phyloP scores from a whole-genome alignment of 2,888 invertebrate genomes.

The Nephrotoma appendiculata region DNA sequence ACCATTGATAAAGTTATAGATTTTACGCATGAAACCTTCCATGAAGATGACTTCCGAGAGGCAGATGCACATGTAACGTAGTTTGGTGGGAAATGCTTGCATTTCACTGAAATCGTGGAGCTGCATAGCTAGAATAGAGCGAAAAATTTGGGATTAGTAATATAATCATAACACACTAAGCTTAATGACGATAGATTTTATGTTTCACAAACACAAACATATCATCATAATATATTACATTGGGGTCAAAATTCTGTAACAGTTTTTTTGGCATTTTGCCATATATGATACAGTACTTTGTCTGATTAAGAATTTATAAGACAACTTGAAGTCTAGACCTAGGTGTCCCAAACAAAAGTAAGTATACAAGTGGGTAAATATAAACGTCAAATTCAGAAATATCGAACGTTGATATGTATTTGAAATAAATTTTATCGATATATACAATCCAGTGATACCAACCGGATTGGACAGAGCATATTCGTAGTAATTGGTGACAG shows the following conservation, averaged over 20 bases:
- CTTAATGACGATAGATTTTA: background rate
- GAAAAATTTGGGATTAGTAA: background rate
- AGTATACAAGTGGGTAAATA: no score
- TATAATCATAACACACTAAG: background rate
- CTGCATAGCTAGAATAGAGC: conserved; percentile 63
- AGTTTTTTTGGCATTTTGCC: background rate
- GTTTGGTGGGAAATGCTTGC: conserved; percentile 95
- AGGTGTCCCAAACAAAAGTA: no score
- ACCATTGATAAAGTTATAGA: conserved; percentile 98
- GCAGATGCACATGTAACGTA: conserved; percentile 90
- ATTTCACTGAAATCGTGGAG: conserved; percentile 98
- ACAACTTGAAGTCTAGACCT: background rate
- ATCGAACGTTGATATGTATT: no score
- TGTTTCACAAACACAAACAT: background rate
- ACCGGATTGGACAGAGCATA: no score
- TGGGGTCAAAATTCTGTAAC: background rate
- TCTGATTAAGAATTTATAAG: background rate
- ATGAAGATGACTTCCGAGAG: conserved; percentile 98
- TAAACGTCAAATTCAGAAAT: no score
- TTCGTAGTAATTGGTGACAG: no score
- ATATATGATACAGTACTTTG: background rate
- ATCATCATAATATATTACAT: background rate
- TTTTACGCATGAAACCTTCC: conserved; percentile 99
- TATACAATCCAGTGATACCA: no score
- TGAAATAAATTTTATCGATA: no score